Base-by-base conservation (phyloP, 92 coral and sea anemone genomes). In the Scolanthus callimorphus region DNA sequence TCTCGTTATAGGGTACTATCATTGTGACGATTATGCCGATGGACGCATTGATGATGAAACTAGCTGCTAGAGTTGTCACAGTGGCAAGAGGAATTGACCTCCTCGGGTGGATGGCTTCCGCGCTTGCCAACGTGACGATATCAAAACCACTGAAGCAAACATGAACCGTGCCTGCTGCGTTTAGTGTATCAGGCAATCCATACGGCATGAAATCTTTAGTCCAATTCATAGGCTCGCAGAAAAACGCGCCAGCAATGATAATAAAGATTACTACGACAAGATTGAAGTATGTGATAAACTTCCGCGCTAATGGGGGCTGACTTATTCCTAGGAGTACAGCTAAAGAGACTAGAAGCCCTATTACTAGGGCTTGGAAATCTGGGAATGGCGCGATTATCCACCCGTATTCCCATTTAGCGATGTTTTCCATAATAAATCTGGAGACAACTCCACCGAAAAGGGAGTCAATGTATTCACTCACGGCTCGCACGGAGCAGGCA, bases 91-190 rank as follows among this genome's bases (percentile, higher is more conserved):
- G 96, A 17, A 91, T 60, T 12, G 89, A 62, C 8, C 60, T 78
- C 20, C 82, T 70, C 12, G 97, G 96, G 60, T 86, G 78, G 20
- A 63, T 70, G 13, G 87, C 78, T 23, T 90, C 97, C 31, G 81
- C 90, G 1, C 90, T 56, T 3, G 97, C 95, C 0, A 90, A 76
- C 1, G 80, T 81, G 8, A 90, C 85, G 31, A 79, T 79, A 45
- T 90, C 97, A 48, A 90, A 85, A 0, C 97, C 97, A 0, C 56
- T 87, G 45, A 90, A 90, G 1, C 86, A 76, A 49, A 39, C 85
- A 49, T 85, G 85, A 45, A 84, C 78, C 26, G 90, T 90, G 17
- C 83, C 82, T 0, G 95, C 81, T 0, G 87, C 97, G 0, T 79
- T 57, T 39, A 90, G 39, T 21, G 85, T 61, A 6, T 95, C 97